Evolutionary conservation across 2,797 vertebrate genomes (phyloP), one percentile per base, ranked within the genome.

Genomic region (Nannoperca obscura): DNA sequence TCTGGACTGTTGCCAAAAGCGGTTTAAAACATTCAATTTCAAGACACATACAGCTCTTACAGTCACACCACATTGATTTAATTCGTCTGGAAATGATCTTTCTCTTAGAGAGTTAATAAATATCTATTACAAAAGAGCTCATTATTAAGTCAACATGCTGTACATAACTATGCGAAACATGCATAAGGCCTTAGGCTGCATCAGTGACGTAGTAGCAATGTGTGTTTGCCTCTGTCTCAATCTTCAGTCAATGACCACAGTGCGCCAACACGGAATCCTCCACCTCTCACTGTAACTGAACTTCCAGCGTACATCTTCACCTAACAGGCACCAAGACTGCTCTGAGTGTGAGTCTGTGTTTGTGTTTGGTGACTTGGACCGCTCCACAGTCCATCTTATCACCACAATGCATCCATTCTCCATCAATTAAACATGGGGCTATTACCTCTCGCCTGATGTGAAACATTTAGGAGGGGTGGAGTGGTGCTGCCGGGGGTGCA

Each of bases 391-490:
- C 61, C 64, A 42, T 80, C 78, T 86, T 68, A 81, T 85, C 73
- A 27, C 70, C 81, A 75, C 65, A 77, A 65, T 83, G 59, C 78
- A 72, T 88, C 81, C 49, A 12, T 81, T 81, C 81, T 82, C 63
- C 77, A 91, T 91, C 63, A 88, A 90, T 93, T 86, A 93, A 93
- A 87, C 77, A 94, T 91, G 57, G 10, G 59, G 30, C 81, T 90
- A 91, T 91, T 90, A 88, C 83, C 81, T 84, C 88, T 89, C 11
- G 71, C 81, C 82, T 85, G 78, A 83, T 72, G 83, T 89, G 79
- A 91, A 91, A 90, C 88, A 91, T 88, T 90, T 80, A 89, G 78
- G 72, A 75, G 38, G 84, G 84, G 74, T 74, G 60, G 82, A 78
- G 83, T 47, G 71, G 66, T 46, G 6, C 44, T 57, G 71, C 52